Evolutionary conservation across 1,140 invertebrate genomes (phyloP), one percentile per base, ranked within the genome.

Genomic region (Ostrea denselamellosa): DNA sequence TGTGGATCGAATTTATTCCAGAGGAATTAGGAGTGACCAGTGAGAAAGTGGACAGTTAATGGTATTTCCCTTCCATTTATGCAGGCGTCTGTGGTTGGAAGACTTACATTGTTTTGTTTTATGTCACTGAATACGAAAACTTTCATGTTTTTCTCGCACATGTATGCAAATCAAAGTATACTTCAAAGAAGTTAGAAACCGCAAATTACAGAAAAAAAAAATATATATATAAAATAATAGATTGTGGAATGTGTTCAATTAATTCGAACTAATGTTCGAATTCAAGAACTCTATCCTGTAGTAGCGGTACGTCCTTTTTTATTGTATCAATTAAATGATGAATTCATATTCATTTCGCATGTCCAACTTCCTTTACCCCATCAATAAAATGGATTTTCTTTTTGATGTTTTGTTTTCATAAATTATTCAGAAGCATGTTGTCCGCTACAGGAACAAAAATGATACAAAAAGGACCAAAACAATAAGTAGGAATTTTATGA

Each of bases 101-200:
- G 56, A 19, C 17, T 62, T n/a, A n/a, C 1, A 19, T 62, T 62
- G 56, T 62, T 62, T 62, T 56, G 34, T 44, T 56, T 62, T 62
- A 62, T 62, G 14, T 19, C 56, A 62, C 19, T 62, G n/a, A 62
- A 19, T 62, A 62, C 56, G n/a, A 19, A 7, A 62, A 14, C 17
- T 62, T 62, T 62, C n/a, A 62, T 62, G 56, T 62, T n/a, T 19
- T 44, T 62, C 17, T 62, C 56, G 19, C 56, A 62, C 14, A n/a
- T 62, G 56, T 62, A 62, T 62, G 56, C 56, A 19, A 62, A 62
- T 62, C 56, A 62, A 62, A n/a, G 34, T 44, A 62, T 62, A 62
- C 56, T 19, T 62, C 56, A 62, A 62, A 62, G 12, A 62, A 19
- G 17, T 62, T 62, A 62, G 56, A 62, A 62, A 62, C 56, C 56